These are phyloP conservation scores for Drosophila grimshawi DNA, from an alignment of 1,140 invertebrate genomes.

Conservation along the genomic window DNA sequence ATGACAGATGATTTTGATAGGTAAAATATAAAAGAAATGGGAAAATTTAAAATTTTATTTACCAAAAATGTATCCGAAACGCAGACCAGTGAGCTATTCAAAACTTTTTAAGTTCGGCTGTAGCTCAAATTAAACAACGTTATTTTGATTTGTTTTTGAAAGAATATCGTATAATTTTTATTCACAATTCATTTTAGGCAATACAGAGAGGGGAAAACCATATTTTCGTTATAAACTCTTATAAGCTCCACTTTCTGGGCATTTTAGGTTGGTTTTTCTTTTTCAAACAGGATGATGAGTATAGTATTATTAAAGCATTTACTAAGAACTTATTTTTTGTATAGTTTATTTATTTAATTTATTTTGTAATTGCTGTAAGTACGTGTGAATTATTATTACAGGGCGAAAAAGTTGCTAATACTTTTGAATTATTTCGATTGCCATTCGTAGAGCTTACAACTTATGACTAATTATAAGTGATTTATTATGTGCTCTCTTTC, in stretches of 20 bases:
- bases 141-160: conserved; percentile 56
- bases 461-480: conserved; percentile 74
- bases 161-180: conserved; percentile 56
- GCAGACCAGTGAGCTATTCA: conserved; percentile 26
- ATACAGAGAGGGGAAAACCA: conserved; percentile 47
- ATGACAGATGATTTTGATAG: conserved; percentile 51
- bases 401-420: conserved; percentile 61
- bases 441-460: conserved; percentile 72
- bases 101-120: conserved; percentile 34
- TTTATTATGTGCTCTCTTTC: conserved; percentile 50
- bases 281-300: conserved; percentile 2
- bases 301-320: conserved; percentile 35
- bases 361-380: conserved; percentile 28
- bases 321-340: conserved; percentile 21
- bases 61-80: conserved; percentile 49
- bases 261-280: conserved; percentile 25
- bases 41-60: conserved; percentile 54
- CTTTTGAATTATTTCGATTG: conserved; percentile 62
- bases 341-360: conserved; percentile 21
- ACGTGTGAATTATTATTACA: conserved; percentile 24
- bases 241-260: conserved; percentile 76
- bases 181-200: conserved; percentile 63
- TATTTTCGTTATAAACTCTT: conserved; percentile 65
- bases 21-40: conserved; percentile 21
- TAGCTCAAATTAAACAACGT: conserved; percentile 64